Evolutionary conservation across 35 echinoderm and acorn worm species (phyloP).

Genomic region (Ophioderma brevispina): DNA sequence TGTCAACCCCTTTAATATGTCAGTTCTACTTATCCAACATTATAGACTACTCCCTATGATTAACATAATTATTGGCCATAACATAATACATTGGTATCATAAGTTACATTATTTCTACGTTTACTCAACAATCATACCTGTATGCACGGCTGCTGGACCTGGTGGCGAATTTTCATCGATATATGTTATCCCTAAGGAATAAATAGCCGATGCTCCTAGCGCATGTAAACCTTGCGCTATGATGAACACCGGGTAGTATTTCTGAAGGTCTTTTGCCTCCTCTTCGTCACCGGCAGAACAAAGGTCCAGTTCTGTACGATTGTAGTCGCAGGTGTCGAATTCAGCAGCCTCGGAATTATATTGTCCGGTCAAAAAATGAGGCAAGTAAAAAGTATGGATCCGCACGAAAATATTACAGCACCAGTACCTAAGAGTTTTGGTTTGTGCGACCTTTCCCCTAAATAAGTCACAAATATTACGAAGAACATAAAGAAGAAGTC

Average conservation of each 20-base stretch:
- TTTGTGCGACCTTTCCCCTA: constrained; percentile 76
- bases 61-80: too few species aligned
- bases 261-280: constrained; percentile 30
- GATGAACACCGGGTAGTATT: constrained; percentile 73
- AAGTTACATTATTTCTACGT: too few species aligned
- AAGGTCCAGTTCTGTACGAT: constrained; percentile 7
- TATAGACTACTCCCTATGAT: too few species aligned
- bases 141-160: neutral
- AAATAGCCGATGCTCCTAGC: neutral
- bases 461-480: constrained; percentile 83
- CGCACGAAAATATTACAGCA: constrained; percentile 54
- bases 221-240: constrained; percentile 48
- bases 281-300: neutral
- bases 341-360: neutral
- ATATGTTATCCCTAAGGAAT: neutral
- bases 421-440: constrained; percentile 67
- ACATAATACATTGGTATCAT: too few species aligned
- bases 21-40: too few species aligned
- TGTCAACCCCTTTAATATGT: too few species aligned
- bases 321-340: constrained; percentile 35
- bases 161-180: neutral
- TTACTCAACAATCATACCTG: too few species aligned
- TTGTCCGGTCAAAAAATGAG: constrained; percentile 58
- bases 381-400: constrained; percentile 73
- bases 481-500: constrained; percentile 67